phyloP scores from a whole-genome alignment of 2,888 invertebrate genomes.

The Ochlodes sylvanus region DNA sequence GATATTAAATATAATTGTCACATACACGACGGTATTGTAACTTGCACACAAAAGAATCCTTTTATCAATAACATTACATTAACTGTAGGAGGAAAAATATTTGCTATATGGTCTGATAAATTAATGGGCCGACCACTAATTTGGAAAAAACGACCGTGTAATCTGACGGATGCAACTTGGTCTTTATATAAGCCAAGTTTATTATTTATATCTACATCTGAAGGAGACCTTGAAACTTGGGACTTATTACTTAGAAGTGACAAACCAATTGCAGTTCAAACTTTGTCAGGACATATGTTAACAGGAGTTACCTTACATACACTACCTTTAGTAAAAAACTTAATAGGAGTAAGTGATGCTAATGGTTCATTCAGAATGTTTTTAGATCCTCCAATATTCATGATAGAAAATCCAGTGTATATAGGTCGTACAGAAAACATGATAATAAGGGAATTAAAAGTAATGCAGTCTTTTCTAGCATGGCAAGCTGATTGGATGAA shows the following conservation, averaged over 20 bases:
- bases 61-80: constrained; percentile 86
- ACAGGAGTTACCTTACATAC: constrained; percentile 87
- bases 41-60: constrained; percentile 85
- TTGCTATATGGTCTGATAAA: constrained; percentile 90
- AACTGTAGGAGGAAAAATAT: constrained; percentile 90
- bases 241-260: constrained; percentile 89
- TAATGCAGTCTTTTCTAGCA: constrained; percentile 76
- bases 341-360: constrained; percentile 88
- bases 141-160: constrained; percentile 86
- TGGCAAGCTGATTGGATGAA: constrained; percentile 87
- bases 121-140: constrained; percentile 86
- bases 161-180: constrained; percentile 89
- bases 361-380: constrained; percentile 89
- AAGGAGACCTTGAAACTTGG: constrained; percentile 93
- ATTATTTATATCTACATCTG: constrained; percentile 88
- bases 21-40: constrained; percentile 90
- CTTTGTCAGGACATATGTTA: constrained; percentile 87
- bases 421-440: constrained; percentile 70
- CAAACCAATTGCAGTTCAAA: constrained; percentile 87
- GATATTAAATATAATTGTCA: constrained; percentile 73
- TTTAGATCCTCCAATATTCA: constrained; percentile 82
- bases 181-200: constrained; percentile 90
- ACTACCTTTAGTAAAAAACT: constrained; percentile 82
- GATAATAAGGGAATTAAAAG: constrained; percentile 80
- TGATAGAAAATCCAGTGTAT: constrained; percentile 72